Percentiles rank a stretch among this genome's conserved stretches.
Conservation (phyloP, 2,797 vertebrate genomes). For the Sebastes iracundus region DNA sequence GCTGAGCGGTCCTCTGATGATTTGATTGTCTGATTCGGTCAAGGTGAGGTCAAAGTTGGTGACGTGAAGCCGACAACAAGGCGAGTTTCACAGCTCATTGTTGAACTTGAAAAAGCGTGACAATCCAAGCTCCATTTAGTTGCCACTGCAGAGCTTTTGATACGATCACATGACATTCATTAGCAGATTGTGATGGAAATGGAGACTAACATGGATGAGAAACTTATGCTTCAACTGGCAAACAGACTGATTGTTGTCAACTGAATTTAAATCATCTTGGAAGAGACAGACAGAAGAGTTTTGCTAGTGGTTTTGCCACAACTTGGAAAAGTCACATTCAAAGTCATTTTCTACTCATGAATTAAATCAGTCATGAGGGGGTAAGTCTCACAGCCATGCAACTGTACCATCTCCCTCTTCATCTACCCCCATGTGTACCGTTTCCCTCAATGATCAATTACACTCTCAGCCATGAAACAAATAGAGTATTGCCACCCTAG, state of each 20-base stretch:
- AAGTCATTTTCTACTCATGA: too few species aligned
- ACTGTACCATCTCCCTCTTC: neutral
- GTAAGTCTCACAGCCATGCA: neutral
- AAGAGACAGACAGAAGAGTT: neutral
- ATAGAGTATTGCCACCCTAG: neutral
- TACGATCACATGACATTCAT: neutral
- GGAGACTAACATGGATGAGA: neutral
- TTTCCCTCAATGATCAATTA: neutral
- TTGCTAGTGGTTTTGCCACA: neutral
- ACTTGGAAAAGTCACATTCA: neutral
- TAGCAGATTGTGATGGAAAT: neutral
- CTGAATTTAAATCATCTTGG: neutral
- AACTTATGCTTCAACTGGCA: neutral
- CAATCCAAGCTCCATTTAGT: neutral
- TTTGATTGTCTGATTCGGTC: neutral
- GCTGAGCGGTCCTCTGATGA: neutral
- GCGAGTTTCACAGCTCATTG: neutral
- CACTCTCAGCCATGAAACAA: neutral
- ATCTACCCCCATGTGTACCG: neutral
- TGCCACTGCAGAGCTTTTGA: neutral
- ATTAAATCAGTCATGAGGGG: too few species aligned
- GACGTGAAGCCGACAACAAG: neutral
- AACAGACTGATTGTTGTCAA: neutral
- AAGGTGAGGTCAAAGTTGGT: neutral
- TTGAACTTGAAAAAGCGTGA: neutral